Evolutionary conservation across 2,113 vertebrate genomes (phyloP), one percentile per base, ranked within the genome.

Genomic region (Accipiter virgatus): DNA sequence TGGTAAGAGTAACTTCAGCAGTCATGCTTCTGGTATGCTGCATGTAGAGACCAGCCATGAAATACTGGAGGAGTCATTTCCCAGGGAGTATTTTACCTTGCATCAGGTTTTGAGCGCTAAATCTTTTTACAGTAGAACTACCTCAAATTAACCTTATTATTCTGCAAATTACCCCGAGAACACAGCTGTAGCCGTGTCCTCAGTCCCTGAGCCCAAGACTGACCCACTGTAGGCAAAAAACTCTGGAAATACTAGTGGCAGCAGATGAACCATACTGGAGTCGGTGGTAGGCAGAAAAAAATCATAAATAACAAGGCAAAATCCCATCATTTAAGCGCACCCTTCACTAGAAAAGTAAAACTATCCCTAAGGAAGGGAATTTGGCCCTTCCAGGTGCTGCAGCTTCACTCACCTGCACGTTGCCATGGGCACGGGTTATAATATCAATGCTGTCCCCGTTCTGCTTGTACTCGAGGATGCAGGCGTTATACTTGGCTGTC

Each of bases 401-500:
- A 20, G 42, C 52, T 4, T 5, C 42, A 3, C 96, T 96, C 97
- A 99, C 99, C 99, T 99, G 99, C 23, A 99, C 99, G 0, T 99
- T 99, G 19, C 99, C 99, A 2, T 99, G 99, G 20, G 99, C 99
- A 2, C 99, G 97, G 7, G 99, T 99, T 88, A 99, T 99, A 87
- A 99, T 99, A 70, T 99, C 99, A 13, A 99, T 99, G 98, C 97
- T 99, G 43, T 99, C 99, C 1, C 99, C 99, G 0, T 98, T 99
- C 98, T 99, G 99, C 95, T 99, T 99, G 96, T 99, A 99, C 68
- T 99, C 99, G 42, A 99, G 97, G 97, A 99, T 99, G 96, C 99
- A 99, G 91, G 99, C 99, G 0, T 99, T 99, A 94, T 99, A 99
- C 91, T 99, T 99, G 63, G 99, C 99, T 9, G 99, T 99, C 97